Base-by-base conservation (phyloP, 2,797 vertebrate genomes). In the Staurois parvus region DNA sequence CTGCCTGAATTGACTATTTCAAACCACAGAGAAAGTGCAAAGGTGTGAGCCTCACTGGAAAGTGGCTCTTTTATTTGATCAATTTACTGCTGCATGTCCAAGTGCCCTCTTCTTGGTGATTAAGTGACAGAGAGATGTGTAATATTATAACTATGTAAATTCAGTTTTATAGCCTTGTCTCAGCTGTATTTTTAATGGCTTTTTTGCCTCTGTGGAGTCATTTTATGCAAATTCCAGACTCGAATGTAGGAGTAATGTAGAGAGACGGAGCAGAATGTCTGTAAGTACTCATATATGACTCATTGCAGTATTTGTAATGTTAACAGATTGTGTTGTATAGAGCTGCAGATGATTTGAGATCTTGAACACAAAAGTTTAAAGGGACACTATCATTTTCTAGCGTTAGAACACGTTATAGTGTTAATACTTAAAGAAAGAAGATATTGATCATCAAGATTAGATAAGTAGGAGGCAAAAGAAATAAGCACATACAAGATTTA, bases 161-260 rank as follows among this genome's bases (percentile, higher is more conserved):
- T 3, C 45, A 59, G 9, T 4, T 28, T 72, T 73, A 73, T 29
- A 30, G 78, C 21, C 29, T 67, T 26, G 67, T 48, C 77, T 80
- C 42, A 13, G n/a, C 21, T 72, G 52, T 42, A 62, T n/a, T 59
- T 32, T 72, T 48, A 32, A 30, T 45, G 52, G 19, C 56, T 56
- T 29, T 2, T 70, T 15, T 5, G n/a, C 40, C 82, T 68, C 66
- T 28, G 64, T 30, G 30, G 74, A 76, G 66, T 59, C 29, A 70
- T 76, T 76, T 77, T 69, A 48, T 76, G 74, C 75, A 84, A 48
- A 84, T 78, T 72, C 34, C 52, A 79, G 52, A 26, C 56, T 42
- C 6, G 5, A 64, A 69, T 73, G 83, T 73, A 79, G 83, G 83
- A 64, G 83, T 77, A 42, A 21, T 72, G 74, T 7, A 64, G 67